These are phyloP conservation scores for Esperia sulphurella DNA, from an alignment of 2,888 invertebrate species.

Conservation along the genomic window DNA sequence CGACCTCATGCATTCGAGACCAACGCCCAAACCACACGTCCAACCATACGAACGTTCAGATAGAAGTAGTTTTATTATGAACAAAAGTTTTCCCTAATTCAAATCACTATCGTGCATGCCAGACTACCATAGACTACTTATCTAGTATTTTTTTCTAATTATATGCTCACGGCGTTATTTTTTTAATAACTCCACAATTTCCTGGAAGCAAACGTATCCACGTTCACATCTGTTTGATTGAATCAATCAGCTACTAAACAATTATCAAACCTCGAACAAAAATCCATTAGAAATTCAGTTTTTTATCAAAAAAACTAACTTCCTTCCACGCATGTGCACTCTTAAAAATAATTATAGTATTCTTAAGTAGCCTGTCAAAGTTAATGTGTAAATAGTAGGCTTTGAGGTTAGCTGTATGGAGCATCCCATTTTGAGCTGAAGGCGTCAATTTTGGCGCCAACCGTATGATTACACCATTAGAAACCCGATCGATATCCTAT, in stretches of 20 bases:
- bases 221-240: conserved; percentile 58
- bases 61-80: too few relatives aligned
- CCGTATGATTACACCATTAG: conserved; percentile 73
- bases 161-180: background rate
- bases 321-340: conserved; percentile 55
- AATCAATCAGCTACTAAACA: conserved; percentile 46
- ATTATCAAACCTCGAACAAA: conserved; percentile 52
- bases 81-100: too few relatives aligned
- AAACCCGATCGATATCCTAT: conserved; percentile 70
- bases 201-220: conserved; percentile 3
- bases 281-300: conserved; percentile 60
- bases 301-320: conserved; percentile 41
- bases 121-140: too few relatives aligned
- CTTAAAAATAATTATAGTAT: conserved; percentile 68
- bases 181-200: background rate
- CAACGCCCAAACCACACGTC: too few relatives aligned
- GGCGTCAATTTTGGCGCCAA: conserved; percentile 71
- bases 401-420: conserved; percentile 43
- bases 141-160: too few relatives aligned
- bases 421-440: conserved; percentile 46
- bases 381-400: conserved; percentile 76
- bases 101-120: too few relatives aligned
- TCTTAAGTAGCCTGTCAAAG: conserved; percentile 70
- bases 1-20: too few relatives aligned
- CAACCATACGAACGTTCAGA: too few relatives aligned